phyloP scores from a whole-genome alignment of 1,140 invertebrate genomes.

The Drosophila triauraria region DNA sequence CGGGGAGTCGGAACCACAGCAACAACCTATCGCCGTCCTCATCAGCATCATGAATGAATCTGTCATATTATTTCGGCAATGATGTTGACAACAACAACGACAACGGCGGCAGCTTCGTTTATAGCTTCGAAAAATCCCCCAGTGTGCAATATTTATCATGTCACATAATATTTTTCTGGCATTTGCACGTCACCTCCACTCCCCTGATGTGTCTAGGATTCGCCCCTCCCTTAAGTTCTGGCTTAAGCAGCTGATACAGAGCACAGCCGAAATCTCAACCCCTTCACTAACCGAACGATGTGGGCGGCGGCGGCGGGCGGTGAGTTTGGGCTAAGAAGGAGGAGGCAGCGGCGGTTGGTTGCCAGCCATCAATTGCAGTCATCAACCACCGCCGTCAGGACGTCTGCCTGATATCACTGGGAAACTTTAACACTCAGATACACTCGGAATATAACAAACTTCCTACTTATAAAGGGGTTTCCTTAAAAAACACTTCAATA shows the following conservation, averaged over 20 bases:
- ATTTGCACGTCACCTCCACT: slow-evolving; percentile 75
- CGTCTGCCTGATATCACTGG: slow-evolving; percentile 54
- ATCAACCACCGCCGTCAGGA: slow-evolving; percentile 77
- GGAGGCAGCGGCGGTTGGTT: slow-evolving; percentile 29
- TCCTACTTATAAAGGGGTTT: background rate
- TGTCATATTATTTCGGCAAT: slow-evolving; percentile 83
- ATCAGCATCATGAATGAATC: slow-evolving; percentile 72
- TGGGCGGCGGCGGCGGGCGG: slow-evolving; percentile 61
- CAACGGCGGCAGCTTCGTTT: slow-evolving; percentile 26
- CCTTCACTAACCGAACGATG: slow-evolving; percentile 65
- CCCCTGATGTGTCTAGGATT: slow-evolving; percentile 3
- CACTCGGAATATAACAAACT: slow-evolving; percentile 2
- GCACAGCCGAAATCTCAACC: slow-evolving; percentile 70
- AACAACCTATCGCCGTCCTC: slow-evolving; percentile 37
- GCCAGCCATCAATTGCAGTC: slow-evolving; percentile 80
- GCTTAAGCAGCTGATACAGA: slow-evolving; percentile 71
- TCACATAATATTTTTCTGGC: slow-evolving; percentile 84
- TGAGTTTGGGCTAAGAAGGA: background rate
- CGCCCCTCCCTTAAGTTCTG: background rate
- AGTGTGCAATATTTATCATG: slow-evolving; percentile 81
- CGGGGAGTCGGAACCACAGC: slow-evolving; percentile 34
- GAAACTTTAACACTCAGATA: slow-evolving; percentile 17
- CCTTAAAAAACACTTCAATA: background rate
- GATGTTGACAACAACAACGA: slow-evolving; percentile 65
- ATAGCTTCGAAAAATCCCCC: slow-evolving; percentile 57